Evolutionary conservation across 2,113 vertebrate species (phyloP), one percentile per base, ranked within the genome.

Genomic region (Brachyhypopomus gauderio): DNA sequence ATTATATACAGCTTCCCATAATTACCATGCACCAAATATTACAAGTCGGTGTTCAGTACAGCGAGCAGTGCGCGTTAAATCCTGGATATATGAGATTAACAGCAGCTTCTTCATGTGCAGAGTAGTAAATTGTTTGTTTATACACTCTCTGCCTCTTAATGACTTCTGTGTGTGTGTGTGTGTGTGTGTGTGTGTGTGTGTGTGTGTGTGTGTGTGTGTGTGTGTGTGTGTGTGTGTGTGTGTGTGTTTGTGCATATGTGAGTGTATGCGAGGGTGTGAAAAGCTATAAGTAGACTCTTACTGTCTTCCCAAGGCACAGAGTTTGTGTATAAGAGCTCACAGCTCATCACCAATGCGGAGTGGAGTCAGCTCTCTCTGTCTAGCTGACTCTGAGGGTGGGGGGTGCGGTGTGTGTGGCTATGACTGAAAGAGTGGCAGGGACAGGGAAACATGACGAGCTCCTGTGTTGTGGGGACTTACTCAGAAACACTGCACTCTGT

Each of bases 401-500:
- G 52, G 52, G 74, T n/a, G 59, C 25, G n/a, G 64, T 75, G 27
- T 23, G 72, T 30, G 38, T 17, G 59, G 70, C 62, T 48, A 52
- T 72, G 52, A 41, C 20, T 11, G 19, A 41, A 19, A 38, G 73
- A 22, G 45, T 41, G 23, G 12, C 3, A 23, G 76, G 17, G 34
- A 41, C 34, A 36, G 55, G 48, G 55, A 60, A 45, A 55, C 67
- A 72, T 79, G 67, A 72, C 58, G 9, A 34, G 30, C 45, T 55
- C 62, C 48, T 48, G 56, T 69, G 76, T 69, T 25, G 20, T 45
- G 64, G 20, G 12, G 66, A 38, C 30, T 78, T 55, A 79, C 22
- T 70, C 64, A 55, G 30, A 70, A 78, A 59, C 77, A 45, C 77
- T 79, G 56, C 60, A 79, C 77, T 71, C 77, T 41, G 17, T 56